Conservation (phyloP, 2,113 vertebrate species). For the Cyanistes caeruleus region DNA sequence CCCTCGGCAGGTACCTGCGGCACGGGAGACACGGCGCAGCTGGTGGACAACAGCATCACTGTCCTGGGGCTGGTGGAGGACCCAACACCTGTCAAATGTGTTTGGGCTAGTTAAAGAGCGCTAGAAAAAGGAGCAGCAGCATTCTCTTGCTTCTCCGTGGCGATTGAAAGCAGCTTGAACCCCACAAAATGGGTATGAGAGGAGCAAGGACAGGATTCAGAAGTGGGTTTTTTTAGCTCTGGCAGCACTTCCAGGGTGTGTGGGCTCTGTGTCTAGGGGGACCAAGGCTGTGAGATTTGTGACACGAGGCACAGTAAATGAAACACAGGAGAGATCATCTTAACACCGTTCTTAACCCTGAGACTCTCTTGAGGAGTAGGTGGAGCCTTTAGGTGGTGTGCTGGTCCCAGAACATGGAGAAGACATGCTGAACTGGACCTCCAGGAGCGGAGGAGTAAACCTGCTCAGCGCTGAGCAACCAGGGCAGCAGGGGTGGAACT, state of each 20-base stretch:
- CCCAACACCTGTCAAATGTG: not conserved
- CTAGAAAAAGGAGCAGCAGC: not conserved
- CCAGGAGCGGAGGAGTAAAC: not conserved
- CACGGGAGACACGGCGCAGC: not conserved
- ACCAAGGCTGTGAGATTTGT: not conserved
- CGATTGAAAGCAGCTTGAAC: not conserved
- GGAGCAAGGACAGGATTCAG: not conserved
- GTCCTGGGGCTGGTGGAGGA: not conserved
- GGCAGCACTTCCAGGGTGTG: not conserved
- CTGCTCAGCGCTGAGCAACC: not conserved
- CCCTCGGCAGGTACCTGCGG: rapidly evolving
- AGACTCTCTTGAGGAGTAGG: not conserved
- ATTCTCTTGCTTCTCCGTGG: not conserved
- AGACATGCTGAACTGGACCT: not conserved
- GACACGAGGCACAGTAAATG: not conserved
- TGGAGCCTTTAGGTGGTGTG: not conserved
- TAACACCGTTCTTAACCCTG: not conserved
- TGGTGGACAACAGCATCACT: not conserved
- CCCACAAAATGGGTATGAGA: not conserved
- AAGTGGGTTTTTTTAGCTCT: not conserved
- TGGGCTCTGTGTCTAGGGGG: not conserved
- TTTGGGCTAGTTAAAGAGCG: not conserved
- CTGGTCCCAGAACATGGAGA: not conserved
- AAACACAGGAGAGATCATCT: not conserved
- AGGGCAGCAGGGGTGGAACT: not conserved